Evolutionary conservation across 1,140 invertebrate species (phyloP).

Genomic region (Pseudomyrmex gracilis): DNA sequence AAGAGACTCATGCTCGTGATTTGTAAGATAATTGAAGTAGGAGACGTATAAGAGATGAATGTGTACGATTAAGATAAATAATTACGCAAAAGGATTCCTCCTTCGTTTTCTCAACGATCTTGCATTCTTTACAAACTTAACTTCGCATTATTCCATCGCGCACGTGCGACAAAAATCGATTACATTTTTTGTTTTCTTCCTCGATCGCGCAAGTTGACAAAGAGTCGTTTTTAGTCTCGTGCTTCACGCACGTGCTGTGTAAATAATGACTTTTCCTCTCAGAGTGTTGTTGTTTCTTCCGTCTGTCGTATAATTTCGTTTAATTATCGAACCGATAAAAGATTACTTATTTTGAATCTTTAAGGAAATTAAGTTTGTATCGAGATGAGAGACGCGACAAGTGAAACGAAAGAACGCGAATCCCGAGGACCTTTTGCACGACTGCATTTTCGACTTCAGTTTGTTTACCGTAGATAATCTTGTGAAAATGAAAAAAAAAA

Average conservation of each 20-base stretch:
- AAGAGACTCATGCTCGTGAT: conserved; percentile 57
- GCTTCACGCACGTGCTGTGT: no score
- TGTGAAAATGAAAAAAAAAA: conserved; percentile 54
- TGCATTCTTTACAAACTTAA: no score
- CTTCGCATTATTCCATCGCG: no score
- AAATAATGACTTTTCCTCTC: background rate
- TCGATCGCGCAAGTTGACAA: no score
- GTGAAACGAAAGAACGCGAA: background rate
- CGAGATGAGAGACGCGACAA: background rate
- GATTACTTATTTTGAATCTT: background rate
- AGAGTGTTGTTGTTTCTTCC: no score
- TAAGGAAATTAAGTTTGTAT: background rate
- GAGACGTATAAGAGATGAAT: conserved; percentile 53
- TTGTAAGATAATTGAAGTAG: conserved; percentile 62
- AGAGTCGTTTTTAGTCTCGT: no score
- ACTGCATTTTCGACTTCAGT: background rate
- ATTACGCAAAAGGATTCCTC: conserved; percentile 19
- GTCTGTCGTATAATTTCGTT: background rate
- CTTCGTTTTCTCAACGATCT: background rate
- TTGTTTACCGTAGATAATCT: conserved; percentile 23
- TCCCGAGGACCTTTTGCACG: background rate
- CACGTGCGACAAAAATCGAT: no score
- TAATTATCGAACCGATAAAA: background rate
- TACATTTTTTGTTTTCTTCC: background rate
- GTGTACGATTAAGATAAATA: conserved; percentile 48